Evolutionary conservation across 2,113 vertebrate species (phyloP), one percentile per base, ranked within the genome.

Genomic region (Xenopus tropicalis): DNA sequence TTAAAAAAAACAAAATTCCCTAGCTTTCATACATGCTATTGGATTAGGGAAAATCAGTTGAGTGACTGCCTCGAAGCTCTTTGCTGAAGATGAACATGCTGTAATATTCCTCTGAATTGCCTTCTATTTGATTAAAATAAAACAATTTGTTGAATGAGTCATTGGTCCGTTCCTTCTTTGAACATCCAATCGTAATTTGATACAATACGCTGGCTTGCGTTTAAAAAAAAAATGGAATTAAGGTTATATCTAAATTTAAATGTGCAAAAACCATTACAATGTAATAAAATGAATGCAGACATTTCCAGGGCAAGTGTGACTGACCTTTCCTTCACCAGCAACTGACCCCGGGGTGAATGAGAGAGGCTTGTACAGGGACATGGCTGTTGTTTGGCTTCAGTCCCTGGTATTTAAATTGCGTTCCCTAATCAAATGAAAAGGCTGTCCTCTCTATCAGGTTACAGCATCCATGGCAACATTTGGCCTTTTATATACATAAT

Each of bases 391-490:
- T 90, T 91, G 89, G 88, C 88, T 91, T 88, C 79, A 44, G 88
- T 89, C 87, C 88, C 86, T 91, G 91, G 85, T 90, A 90, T 90
- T 89, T 92, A 91, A 92, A 92, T 90, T 85, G 86, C 88, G 87
- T 91, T 92, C 88, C 88, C 88, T 90, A 91, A 91, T 90, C 88
- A 88, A 91, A 91, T 91, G 86, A 90, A 90, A 90, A 91, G 86
- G 84, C 91, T 89, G 89, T 88, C 91, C 82, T 89, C 88, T 91
- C 87, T 91, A 90, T 92, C 89, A 88, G 88, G 89, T 92, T 92
- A 91, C 91, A 90, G 88, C 88, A 90, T 91, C 91, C 91, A 91
- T 93, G 91, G 91, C 89, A 91, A 91, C 90, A 90, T 92, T 92
- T 91, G 89, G 88, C 89, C 89, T 90, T 89, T 91, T 92, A 86